phyloP scores from a whole-genome alignment of 2,888 invertebrate species.

The Mesorhabditis belari region DNA sequence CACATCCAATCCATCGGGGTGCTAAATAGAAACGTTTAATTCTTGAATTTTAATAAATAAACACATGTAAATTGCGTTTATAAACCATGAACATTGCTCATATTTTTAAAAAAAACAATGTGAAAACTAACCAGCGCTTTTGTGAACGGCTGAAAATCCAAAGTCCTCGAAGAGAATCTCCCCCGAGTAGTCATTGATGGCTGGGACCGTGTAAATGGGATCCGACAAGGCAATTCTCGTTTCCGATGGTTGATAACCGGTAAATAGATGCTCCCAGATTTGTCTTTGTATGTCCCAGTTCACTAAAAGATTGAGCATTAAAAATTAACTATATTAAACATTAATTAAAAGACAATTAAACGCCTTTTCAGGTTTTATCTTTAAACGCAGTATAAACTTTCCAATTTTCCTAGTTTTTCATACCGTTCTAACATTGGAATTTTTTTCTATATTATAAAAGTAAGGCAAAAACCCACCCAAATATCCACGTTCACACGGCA shows the following conservation, averaged over 20 bases:
- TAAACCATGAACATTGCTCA: too few relatives aligned
- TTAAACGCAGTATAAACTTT: too few relatives aligned
- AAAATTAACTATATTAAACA: not conserved
- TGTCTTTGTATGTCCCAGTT: conserved; percentile 90
- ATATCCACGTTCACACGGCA: conserved; percentile 78
- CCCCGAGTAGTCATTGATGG: conserved; percentile 83
- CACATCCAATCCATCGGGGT: not conserved
- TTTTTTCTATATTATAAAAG: too few relatives aligned
- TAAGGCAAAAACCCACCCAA: conserved; percentile 48
- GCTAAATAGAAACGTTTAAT: not conserved
- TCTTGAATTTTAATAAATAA: too few relatives aligned
- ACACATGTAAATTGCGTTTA: too few relatives aligned
- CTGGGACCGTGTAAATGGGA: conserved; percentile 83
- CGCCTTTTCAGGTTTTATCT: too few relatives aligned
- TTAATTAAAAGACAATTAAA: not conserved
- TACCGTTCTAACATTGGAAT: too few relatives aligned
- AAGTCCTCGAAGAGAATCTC: conserved; percentile 98
- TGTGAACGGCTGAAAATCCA: conserved; percentile 71
- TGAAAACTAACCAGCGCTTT: conserved; percentile 32
- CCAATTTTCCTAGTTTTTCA: too few relatives aligned
- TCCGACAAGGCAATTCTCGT: conserved; percentile 81
- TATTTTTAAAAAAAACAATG: not conserved
- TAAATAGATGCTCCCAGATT: conserved; percentile 88
- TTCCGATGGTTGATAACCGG: conserved; percentile 59
- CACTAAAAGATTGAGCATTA: conserved; percentile 55